A percentile compares a stretch with the other conserved stretches of the same genome.
Evolutionary conservation across 2,888 invertebrate genomes (phyloP).

Genomic region (Eupithecia abbreviata): DNA sequence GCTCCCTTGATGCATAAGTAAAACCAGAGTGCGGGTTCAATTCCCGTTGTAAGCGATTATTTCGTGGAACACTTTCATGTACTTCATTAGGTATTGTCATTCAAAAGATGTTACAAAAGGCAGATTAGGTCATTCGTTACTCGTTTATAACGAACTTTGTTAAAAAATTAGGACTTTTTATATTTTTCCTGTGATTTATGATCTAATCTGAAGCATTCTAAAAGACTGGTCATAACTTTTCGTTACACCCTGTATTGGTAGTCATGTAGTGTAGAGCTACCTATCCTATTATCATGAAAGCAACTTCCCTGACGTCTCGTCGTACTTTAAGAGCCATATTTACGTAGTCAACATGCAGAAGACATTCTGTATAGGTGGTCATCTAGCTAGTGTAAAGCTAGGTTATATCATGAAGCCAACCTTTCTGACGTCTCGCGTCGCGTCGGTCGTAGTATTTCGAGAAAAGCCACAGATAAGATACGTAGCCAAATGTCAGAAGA

Average conservation of each 20-base stretch:
- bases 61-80: not conserved
- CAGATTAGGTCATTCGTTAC: not conserved
- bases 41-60: not conserved
- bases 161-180: too few relatives aligned
- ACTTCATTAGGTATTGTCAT: not conserved
- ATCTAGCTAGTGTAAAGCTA: too few relatives aligned
- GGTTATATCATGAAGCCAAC: slow-evolving; percentile 43
- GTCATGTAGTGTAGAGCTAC: too few relatives aligned
- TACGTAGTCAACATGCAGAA: too few relatives aligned
- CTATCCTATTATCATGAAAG: too few relatives aligned
- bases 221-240: not conserved
- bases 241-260: not conserved
- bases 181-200: not conserved
- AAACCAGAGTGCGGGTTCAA: not conserved
- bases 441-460: slow-evolving; percentile 72
- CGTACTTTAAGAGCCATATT: too few relatives aligned
- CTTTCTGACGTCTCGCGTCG: slow-evolving; percentile 57
- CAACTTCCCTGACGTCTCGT: too few relatives aligned
- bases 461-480: slow-evolving; percentile 87
- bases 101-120: not conserved
- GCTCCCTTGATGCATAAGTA: not conserved
- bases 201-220: not conserved
- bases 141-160: not conserved
- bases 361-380: too few relatives aligned
- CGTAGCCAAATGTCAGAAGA: slow-evolving; percentile 86